Conservation (phyloP, 1,140 invertebrate species). For the Leptonema lineaticorne region DNA sequence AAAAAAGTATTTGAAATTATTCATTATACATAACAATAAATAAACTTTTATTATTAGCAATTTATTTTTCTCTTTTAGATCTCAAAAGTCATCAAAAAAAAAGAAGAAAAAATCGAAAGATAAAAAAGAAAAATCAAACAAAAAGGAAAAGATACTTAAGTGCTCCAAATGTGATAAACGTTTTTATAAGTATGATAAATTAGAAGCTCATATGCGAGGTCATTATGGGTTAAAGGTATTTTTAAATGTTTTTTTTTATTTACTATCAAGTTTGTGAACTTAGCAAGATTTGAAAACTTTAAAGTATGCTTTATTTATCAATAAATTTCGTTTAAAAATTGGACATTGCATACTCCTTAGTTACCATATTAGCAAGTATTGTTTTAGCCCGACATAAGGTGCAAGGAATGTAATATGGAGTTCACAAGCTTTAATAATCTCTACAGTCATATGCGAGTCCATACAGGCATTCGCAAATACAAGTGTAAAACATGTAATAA, state of each 20-base stretch:
- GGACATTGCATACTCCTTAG: conserved; percentile 1
- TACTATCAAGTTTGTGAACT: conserved; percentile 26
- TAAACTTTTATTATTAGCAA: neutral
- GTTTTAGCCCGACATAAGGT: conserved; percentile 53
- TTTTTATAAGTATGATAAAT: conserved; percentile 55
- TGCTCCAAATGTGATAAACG: conserved; percentile 54
- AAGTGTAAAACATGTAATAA: conserved; percentile 76
- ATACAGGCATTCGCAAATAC: conserved; percentile 78
- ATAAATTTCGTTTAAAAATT: neutral
- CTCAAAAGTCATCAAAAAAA: conserved; percentile 36
- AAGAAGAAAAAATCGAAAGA: conserved; percentile 39
- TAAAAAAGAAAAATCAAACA: conserved; percentile 43
- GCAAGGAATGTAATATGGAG: conserved; percentile 52
- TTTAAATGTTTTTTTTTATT: neutral
- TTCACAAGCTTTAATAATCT: conserved; percentile 51
- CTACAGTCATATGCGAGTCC: conserved; percentile 71
- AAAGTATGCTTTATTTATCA: neutral
- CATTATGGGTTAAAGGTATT: conserved; percentile 55
- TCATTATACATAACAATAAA: neutral
- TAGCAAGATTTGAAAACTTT: neutral
- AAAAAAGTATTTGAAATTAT: conserved; percentile 33
- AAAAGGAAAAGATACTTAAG: conserved; percentile 45
- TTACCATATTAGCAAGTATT: conserved; percentile 23
- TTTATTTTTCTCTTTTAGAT: conserved; percentile 22
- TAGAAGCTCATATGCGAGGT: conserved; percentile 55